Conservation (phyloP, 2,888 invertebrate species). For the Silvanus unidentatus region DNA sequence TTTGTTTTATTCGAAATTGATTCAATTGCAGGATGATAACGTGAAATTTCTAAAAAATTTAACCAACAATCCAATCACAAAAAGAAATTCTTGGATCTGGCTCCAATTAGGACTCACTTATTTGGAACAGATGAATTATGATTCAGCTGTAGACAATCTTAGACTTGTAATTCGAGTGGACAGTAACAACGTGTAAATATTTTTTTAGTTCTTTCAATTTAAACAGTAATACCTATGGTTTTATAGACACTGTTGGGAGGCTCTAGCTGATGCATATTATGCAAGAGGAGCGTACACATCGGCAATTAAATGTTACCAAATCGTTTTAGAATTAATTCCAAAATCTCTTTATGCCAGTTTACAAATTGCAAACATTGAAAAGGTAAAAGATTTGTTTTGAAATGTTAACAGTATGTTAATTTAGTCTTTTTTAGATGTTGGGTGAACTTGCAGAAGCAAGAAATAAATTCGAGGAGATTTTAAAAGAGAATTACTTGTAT, state of each 20-base stretch:
- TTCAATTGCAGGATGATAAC: constrained; percentile 51
- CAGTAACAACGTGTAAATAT: constrained; percentile 57
- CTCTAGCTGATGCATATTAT: constrained; percentile 84
- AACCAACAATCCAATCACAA: constrained; percentile 43
- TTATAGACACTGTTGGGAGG: constrained; percentile 68
- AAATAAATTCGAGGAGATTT: constrained; percentile 57
- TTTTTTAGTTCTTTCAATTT: not conserved
- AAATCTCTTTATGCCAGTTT: constrained; percentile 64
- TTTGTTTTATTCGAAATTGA: not conserved
- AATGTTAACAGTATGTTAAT: not conserved
- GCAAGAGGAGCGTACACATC: constrained; percentile 85
- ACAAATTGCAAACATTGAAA: constrained; percentile 71
- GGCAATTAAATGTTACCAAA: constrained; percentile 80
- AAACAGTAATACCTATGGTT: too few relatives aligned
- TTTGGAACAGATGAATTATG: constrained; percentile 64
- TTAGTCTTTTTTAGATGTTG: constrained; percentile 46
- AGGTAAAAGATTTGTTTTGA: constrained; percentile 33
- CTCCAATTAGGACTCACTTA: constrained; percentile 79
- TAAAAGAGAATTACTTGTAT: constrained; percentile 53
- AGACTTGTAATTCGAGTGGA: constrained; percentile 66
- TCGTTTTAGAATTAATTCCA: constrained; percentile 62
- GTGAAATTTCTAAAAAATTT: constrained; percentile 55
- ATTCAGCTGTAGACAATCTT: constrained; percentile 70
- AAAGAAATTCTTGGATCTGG: constrained; percentile 64
- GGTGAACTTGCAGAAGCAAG: constrained; percentile 71